Evolutionary conservation across 2,888 invertebrate species (phyloP), one percentile per base, ranked within the genome.

Genomic region (Clunio marinus): DNA sequence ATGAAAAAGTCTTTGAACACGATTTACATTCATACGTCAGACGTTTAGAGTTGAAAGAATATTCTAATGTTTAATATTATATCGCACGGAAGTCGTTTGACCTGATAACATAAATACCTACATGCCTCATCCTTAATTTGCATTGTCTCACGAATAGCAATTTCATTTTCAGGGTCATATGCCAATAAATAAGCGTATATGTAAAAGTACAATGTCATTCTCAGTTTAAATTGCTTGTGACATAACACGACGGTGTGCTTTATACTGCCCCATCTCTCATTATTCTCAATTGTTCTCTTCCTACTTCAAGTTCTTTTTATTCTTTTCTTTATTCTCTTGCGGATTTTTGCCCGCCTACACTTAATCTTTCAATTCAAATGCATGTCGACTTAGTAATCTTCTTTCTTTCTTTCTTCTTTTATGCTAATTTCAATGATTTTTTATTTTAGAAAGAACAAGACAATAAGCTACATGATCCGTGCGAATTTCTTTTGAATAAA

Each of bases 251-350:
- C 32, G 10, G 4, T 7, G 4, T 15, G n/a, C 35, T 24, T 35
- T 59, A 59, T 27, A 57, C 15, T 27, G 59, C 45, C 46, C 25
- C 63, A 45, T 27, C 17, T 46, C 63, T 63, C 63, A 63, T 63
- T 63, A 63, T 10, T 8, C 45, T 63, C 63, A 63, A 63, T 63
- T 63, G 63, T 63, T 63, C 25, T 37, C 46, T 63, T 63, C 63
- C 63, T 45, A 27, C 27, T 63, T 63, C 63, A 41, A 59, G 32
- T 59, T 59, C 32, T 58, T n/a, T n/a, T n/a, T n/a, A n/a, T n/a
- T n/a, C 20, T 10, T 25, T 59, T 17, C 25, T n/a, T 35, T 10
- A 20, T 20, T 13, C 63, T 25, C 22, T 41, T 17, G 10, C 15
- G 7, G 10, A 2, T 22, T 15, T 60, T 10, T n/a, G 5, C 27